These are phyloP conservation scores for Hirundichthys speculiger DNA, from an alignment of 2,113 vertebrate species.

Conservation along the genomic window DNA sequence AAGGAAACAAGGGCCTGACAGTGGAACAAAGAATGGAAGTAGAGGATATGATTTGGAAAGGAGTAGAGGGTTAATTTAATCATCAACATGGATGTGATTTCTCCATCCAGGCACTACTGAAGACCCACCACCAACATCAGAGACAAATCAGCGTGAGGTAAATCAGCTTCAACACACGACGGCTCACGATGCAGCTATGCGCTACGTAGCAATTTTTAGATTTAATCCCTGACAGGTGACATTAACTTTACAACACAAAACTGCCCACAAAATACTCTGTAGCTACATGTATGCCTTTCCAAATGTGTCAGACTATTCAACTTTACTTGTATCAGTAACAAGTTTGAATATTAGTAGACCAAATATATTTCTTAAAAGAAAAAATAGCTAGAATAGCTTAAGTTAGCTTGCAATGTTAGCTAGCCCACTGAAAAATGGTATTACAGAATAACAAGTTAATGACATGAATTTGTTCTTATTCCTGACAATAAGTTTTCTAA, in stretches of 20 bases:
- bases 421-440: no score
- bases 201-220: no score
- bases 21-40: constrained; percentile 9
- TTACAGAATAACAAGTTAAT: no score
- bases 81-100: constrained; percentile 27
- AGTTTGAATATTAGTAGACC: not conserved
- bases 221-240: no score
- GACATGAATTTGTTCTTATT: no score
- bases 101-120: constrained; percentile 23
- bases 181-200: constrained; percentile 1
- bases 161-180: not conserved
- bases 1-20: constrained; percentile 18
- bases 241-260: not conserved
- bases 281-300: no score
- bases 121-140: constrained; percentile 63
- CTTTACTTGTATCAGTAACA: not conserved
- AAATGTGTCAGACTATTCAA: not conserved
- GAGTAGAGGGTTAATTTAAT: constrained; percentile 32
- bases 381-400: no score
- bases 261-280: no score
- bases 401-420: no score
- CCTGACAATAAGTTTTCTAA: no score
- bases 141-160: constrained; percentile 14
- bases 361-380: constrained; percentile 14
- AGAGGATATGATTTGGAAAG: constrained; percentile 9